Evolutionary conservation across 1,140 invertebrate genomes (phyloP), one percentile per base, ranked within the genome.

Genomic region (Drosophila malerkotliana): DNA sequence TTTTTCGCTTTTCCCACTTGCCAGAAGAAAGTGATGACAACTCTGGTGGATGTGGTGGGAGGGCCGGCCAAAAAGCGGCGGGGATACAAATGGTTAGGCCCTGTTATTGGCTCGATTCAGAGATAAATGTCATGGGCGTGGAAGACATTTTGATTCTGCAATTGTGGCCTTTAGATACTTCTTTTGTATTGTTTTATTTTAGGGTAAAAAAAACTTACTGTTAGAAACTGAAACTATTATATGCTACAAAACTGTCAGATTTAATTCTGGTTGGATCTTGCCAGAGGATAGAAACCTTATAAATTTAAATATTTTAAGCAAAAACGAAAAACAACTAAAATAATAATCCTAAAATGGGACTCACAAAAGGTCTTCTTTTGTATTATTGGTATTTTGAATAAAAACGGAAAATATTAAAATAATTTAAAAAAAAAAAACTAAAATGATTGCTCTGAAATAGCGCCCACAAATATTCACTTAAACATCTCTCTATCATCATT

Each of bases 1-100:
- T 45, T 55, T 41, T 41, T 62, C 26, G n/a, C 26, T 37, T 8
- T 26, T 21, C 15, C 21, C 21, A 12, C 41, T 21, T 45, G 52
- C 15, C 30, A 72, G 9, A 58, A 45, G 78, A 49, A 58, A 62
- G 72, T 66, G 80, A 73, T 85, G 81, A 85, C 81, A 85, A 67
- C 53, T 48, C 26, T 14, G 57, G 34, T 18, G 21, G 9, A 8
- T n/a, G 12, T 12, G 34, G 34, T 12, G 7, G 3, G 5, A 24
- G 30, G 51, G 9, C 10, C n/a, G 9, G 7, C 32, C 32, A 34
- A 34, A 34, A 34, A 34, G 37, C 28, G 47, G 52, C 41, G 47
- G 60, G 57, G 59, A 52, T 15, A 21, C 32, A 45, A 69, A 69
- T 71, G 67, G 63, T 57, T 71, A 69, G 67, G 67, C 64, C 47